Evolutionary conservation across 2,113 vertebrate genomes (phyloP).

Genomic region (Bungarus multicinctus): DNA sequence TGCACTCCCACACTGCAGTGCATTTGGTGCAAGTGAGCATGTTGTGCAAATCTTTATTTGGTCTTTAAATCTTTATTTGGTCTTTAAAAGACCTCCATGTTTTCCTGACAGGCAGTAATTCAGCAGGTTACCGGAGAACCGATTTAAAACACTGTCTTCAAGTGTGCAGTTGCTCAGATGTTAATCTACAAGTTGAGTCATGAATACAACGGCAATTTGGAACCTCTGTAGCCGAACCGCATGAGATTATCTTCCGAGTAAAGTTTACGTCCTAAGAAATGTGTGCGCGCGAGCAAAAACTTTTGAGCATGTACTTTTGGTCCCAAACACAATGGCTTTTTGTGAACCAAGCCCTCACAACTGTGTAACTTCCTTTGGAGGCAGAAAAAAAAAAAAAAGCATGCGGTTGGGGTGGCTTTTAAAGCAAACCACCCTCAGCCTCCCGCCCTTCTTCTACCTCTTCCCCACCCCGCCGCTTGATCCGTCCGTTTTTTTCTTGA

Average conservation of each 20-base stretch:
- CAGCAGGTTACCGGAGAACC: not conserved
- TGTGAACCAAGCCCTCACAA: not conserved
- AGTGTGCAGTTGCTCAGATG: not conserved
- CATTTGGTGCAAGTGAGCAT: not conserved
- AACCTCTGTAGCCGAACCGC: not conserved
- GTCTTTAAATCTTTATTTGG: not conserved
- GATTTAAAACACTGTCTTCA: not conserved
- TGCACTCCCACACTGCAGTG: not conserved
- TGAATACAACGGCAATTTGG: not conserved
- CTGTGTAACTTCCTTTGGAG: not conserved
- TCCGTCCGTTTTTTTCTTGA: not conserved
- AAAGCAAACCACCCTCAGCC: not conserved
- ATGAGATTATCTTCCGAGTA: not conserved
- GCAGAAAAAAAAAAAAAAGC: not conserved
- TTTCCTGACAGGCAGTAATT: not conserved
- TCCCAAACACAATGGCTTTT: not conserved
- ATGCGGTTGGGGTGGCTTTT: not conserved
- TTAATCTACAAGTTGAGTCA: not conserved
- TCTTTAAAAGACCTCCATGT: not conserved
- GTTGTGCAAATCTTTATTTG: not conserved
- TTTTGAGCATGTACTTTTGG: not conserved
- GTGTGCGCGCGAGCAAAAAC: not conserved
- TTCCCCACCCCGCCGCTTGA: not conserved
- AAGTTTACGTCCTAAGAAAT: not conserved
- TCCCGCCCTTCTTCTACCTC: not conserved